Evolutionary conservation across 2,113 vertebrate species (phyloP).

Genomic region (Pleuronectes platessa): DNA sequence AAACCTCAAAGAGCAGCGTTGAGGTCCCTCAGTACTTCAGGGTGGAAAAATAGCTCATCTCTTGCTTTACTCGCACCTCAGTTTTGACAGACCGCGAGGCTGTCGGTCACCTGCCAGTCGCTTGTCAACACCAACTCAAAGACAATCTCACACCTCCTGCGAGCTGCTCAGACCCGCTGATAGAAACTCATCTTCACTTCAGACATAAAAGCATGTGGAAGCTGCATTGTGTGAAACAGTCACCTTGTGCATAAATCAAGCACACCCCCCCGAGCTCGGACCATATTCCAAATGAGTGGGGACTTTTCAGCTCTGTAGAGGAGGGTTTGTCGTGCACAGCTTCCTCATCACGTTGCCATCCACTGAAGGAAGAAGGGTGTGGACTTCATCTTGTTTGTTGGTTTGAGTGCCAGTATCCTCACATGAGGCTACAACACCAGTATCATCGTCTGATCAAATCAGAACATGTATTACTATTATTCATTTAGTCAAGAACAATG

Average conservation of each 20-base stretch:
- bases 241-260: slow-evolving; percentile 34
- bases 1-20: slow-evolving; percentile 16
- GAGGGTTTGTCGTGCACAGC: slow-evolving; percentile 14
- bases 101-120: slow-evolving; percentile 44
- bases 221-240: slow-evolving; percentile 16
- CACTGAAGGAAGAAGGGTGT: background rate
- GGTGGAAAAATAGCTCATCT: slow-evolving; percentile 6
- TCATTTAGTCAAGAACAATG: background rate
- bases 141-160: slow-evolving; percentile 32
- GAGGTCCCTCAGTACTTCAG: background rate
- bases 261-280: background rate
- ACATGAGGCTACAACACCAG: background rate
- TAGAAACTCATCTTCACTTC: slow-evolving; percentile 38
- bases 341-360: slow-evolving; percentile 5
- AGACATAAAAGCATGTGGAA: slow-evolving; percentile 21
- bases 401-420: background rate
- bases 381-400: slow-evolving; percentile 1
- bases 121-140: slow-evolving; percentile 47
- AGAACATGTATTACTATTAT: too few relatives aligned
- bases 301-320: slow-evolving; percentile 32
- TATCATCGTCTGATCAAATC: background rate
- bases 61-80: background rate
- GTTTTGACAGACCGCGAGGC: slow-evolving; percentile 9
- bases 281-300: slow-evolving; percentile 30
- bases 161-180: slow-evolving; percentile 15